Evolutionary conservation across 2,797 vertebrate genomes (phyloP).

Genomic region (Nannoperca obscura): DNA sequence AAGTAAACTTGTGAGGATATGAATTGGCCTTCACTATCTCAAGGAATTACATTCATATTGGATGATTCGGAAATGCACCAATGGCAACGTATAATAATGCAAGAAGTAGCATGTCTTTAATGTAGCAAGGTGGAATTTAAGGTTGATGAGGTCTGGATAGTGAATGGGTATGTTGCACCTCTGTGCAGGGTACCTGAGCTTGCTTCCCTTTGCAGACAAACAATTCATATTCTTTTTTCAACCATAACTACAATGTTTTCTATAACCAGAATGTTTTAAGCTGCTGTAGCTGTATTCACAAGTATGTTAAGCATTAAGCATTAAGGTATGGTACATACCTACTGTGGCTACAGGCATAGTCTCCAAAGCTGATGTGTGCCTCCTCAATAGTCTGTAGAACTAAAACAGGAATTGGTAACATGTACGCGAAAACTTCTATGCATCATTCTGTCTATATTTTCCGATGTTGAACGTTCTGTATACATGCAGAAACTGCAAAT

Average conservation of each 20-base stretch:
- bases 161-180: neutral
- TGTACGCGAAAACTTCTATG: neutral
- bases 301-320: too few species aligned
- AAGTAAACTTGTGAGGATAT: conserved; percentile 9
- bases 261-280: neutral
- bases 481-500: neutral
- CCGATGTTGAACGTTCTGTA: neutral
- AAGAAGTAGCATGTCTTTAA: too few species aligned
- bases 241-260: neutral
- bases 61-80: neutral
- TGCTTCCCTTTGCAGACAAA: neutral
- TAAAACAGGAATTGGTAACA: neutral
- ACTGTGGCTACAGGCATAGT: neutral
- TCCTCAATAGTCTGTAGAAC: neutral
- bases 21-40: neutral
- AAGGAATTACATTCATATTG: neutral
- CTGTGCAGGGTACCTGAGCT: neutral
- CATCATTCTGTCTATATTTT: neutral
- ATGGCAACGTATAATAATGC: too few species aligned
- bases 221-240: neutral
- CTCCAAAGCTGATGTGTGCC: neutral
- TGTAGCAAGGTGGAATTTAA: neutral
- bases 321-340: too few species aligned
- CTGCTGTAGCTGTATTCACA: neutral
- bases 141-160: neutral